Conservation (phyloP, 2,888 invertebrate species). For the Xestia c-nigrum region DNA sequence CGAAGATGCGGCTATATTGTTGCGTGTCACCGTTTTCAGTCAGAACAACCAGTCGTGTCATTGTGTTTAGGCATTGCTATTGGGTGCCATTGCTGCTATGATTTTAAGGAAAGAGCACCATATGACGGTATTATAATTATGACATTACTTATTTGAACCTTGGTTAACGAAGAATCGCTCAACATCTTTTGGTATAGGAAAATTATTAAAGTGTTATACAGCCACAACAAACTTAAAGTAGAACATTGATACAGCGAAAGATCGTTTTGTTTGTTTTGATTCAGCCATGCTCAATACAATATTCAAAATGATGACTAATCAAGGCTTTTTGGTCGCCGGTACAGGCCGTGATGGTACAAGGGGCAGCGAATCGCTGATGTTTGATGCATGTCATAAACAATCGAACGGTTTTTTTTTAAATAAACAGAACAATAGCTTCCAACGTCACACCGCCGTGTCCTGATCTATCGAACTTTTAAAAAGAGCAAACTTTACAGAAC, state of each 20-base stretch:
- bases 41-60: neutral
- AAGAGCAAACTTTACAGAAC: neutral
- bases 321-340: neutral
- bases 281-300: neutral
- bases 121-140: neutral
- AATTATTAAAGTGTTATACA: neutral
- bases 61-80: neutral
- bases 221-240: neutral
- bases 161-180: neutral
- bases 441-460: neutral
- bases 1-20: no score
- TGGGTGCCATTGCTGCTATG: neutral
- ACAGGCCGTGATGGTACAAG: neutral
- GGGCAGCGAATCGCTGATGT: neutral
- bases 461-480: neutral
- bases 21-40: no score
- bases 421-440: neutral
- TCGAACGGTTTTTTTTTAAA: neutral
- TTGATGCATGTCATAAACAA: neutral
- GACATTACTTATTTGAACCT: neutral
- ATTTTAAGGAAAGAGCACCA: neutral
- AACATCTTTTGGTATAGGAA: neutral
- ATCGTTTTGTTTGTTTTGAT: neutral
- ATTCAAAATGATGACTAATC: neutral
- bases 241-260: neutral